These are phyloP conservation scores for Scolanthus callimorphus DNA, from an alignment of 92 coral and sea anemone genomes.

Conservation along the genomic window DNA sequence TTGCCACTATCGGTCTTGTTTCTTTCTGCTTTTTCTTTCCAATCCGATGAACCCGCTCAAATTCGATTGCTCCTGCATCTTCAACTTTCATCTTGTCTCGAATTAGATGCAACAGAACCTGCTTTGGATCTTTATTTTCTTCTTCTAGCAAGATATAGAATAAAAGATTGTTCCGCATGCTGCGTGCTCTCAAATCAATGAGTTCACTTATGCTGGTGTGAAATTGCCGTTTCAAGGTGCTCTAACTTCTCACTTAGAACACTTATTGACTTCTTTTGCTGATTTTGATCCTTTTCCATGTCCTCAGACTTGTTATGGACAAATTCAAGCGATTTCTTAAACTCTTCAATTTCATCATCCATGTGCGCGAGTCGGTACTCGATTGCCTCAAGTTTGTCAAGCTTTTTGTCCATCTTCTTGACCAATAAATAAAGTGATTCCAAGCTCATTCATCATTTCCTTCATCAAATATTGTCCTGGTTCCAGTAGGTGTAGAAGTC, in stretches of 20 bases:
- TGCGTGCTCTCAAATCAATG: not conserved
- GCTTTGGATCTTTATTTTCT: not conserved
- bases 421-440: not conserved
- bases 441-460: not conserved
- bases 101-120: not conserved
- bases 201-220: not conserved
- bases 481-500: no score
- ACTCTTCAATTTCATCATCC: not conserved
- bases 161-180: not conserved
- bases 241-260: not conserved
- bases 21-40: conserved; percentile 6
- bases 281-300: not conserved
- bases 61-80: conserved; percentile 2
- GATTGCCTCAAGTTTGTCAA: not conserved
- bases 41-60: conserved; percentile 20
- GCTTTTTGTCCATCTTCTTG: not conserved
- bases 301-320: not conserved
- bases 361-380: not conserved
- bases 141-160: not conserved
- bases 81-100: not conserved
- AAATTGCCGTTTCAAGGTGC: not conserved
- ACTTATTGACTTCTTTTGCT: not conserved
- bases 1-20: conserved; percentile 26
- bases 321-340: not conserved
- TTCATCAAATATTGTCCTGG: no score